Evolutionary conservation across 2,888 invertebrate genomes (phyloP), one percentile per base, ranked within the genome.

Genomic region (Mythimna loreyi): DNA sequence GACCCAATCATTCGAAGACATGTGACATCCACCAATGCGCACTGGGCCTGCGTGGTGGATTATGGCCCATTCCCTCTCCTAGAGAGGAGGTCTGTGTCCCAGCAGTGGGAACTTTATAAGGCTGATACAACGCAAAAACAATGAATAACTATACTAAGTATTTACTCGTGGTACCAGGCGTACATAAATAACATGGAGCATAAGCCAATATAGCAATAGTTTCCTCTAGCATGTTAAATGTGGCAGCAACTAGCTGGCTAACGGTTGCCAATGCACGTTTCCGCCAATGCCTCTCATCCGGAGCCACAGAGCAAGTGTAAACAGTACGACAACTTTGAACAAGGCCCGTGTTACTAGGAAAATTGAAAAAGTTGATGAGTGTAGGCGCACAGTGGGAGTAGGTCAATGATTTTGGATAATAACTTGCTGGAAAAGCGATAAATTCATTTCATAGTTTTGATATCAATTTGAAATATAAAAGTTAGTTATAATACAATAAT

Each of bases 211-310:
- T 25, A 23, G 68, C 53, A 56, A 68, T 57, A 75, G 68, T 67
- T 68, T 59, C 30, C 36, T 58, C 21, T 43, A 55, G 21, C 45
- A 67, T 23, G 53, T 71, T 74, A 28, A 69, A 67, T 52, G 55
- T 70, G 55, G 67, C 63, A 63, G 63, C 63, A 61, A 80, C 80
- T 66, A 67, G 28, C 61, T 62, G 52, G 75, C 70, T 65, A 75
- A 67, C 50, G 75, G 79, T 75, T 72, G 81, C 75, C 83, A 72
- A 82, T 80, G 80, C 75, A 78, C 80, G 82, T 83, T 88, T 87
- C 88, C 86, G 83, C 19, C 58, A 52, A 66, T 25, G 52, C 60
- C 36, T 56, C 47, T 23, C 61, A 58, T 68, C 64, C 61, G 57
- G 45, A 5, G 30, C 33, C 74, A 68, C 70, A 61, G 70, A n/a